phyloP scores from a whole-genome alignment of 2,113 vertebrate species.

The Syrmaticus mikado region DNA sequence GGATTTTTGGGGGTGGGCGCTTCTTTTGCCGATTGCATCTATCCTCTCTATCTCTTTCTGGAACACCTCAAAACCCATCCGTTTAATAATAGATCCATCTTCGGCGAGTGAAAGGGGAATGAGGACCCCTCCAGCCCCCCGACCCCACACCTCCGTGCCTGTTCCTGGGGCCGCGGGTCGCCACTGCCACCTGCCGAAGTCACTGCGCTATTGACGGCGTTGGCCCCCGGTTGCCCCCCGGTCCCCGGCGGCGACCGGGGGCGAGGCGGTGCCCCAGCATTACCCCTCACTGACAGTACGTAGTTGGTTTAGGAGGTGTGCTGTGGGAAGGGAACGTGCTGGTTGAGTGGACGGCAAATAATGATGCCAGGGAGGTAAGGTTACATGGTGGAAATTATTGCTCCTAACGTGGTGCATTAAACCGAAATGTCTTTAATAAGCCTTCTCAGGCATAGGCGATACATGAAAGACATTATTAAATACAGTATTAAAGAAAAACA shows the following conservation, averaged over 20 bases:
- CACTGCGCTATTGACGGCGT: constrained; percentile 43
- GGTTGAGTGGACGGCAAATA: neutral
- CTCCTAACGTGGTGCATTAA: neutral
- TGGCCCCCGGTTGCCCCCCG: neutral
- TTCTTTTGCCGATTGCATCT: neutral
- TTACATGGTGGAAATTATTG: neutral
- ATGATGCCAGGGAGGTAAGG: constrained; percentile 9
- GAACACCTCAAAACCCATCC: neutral
- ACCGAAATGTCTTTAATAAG: neutral
- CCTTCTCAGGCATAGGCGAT: neutral
- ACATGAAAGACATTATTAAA: neutral
- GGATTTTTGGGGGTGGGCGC: neutral
- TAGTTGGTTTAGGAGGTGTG: neutral
- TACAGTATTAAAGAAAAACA: neutral
- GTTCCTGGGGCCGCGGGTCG: constrained; percentile 4
- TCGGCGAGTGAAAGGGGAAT: neutral
- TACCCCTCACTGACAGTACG: neutral
- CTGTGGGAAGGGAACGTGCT: neutral
- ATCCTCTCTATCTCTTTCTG: neutral
- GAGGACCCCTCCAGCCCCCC: neutral
- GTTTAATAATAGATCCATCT: fast-evolving
- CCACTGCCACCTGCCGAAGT: constrained; percentile 76
- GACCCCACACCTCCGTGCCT: fast-evolving
- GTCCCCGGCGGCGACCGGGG: fast-evolving
- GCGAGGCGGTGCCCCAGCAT: neutral